These are phyloP conservation scores for Anastrepha obliqua DNA, from an alignment of 1,140 invertebrate species.

Conservation along the genomic window DNA sequence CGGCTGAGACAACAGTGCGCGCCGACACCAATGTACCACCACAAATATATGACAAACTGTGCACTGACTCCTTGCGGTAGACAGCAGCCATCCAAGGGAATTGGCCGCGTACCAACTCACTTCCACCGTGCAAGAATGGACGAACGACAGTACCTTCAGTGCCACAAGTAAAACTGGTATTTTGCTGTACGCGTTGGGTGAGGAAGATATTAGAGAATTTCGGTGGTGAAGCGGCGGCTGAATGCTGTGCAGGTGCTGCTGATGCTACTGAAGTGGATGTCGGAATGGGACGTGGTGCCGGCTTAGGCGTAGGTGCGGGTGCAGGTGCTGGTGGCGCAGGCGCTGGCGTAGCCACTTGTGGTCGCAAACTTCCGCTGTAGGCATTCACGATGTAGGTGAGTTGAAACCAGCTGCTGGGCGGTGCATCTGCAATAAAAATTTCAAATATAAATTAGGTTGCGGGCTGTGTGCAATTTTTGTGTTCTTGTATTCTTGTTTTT, in stretches of 20 bases:
- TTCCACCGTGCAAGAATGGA: constrained; percentile 75
- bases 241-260: neutral
- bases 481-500: neutral
- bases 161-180: constrained; percentile 52
- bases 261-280: neutral
- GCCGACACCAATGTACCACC: constrained; percentile 63
- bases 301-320: neutral
- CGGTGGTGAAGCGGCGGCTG: neutral
- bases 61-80: constrained; percentile 67
- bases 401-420: constrained; percentile 19
- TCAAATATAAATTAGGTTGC: neutral
- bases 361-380: neutral
- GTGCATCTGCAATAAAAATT: constrained; percentile 58
- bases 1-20: constrained; percentile 66
- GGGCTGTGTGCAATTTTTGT: neutral
- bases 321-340: neutral
- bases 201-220: constrained; percentile 31
- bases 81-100: constrained; percentile 83
- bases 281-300: neutral
- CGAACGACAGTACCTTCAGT: constrained; percentile 49
- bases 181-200: neutral
- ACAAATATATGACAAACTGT: constrained; percentile 59
- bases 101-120: constrained; percentile 76
- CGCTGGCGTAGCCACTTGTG: neutral
- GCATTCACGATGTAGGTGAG: neutral